phyloP scores from a whole-genome alignment of 2,888 invertebrate species.

The Ptychoptera contaminata region DNA sequence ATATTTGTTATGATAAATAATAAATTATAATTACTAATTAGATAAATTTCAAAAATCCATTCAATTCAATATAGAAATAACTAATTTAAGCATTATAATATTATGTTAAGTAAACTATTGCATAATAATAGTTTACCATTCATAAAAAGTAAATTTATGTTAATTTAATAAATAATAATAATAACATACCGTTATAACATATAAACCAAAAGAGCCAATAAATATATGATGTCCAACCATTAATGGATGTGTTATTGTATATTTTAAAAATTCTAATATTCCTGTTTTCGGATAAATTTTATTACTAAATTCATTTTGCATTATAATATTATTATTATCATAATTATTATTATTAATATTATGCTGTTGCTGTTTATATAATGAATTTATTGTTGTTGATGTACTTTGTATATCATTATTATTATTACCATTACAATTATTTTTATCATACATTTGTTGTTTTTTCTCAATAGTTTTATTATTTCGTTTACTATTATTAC shows the following conservation, averaged over 20 bases:
- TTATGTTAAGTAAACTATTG: too few species aligned
- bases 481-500: conserved; percentile 19
- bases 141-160: too few species aligned
- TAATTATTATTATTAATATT: neutral
- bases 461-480: too few species aligned
- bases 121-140: too few species aligned
- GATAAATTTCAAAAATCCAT: too few species aligned
- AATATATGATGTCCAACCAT: conserved; percentile 61
- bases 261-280: conserved; percentile 34
- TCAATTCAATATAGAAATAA: too few species aligned
- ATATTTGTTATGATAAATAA: too few species aligned
- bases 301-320: neutral
- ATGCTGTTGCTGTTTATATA: neutral
- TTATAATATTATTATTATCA: neutral
- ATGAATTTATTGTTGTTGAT: too few species aligned
- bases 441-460: neutral
- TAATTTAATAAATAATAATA: conserved; percentile 1
- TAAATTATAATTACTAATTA: too few species aligned
- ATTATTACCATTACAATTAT: too few species aligned
- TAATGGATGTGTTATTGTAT: conserved; percentile 46
- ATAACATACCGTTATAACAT: conserved; percentile 46
- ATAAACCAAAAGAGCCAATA: conserved; percentile 56
- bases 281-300: conserved; percentile 17
- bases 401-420: too few species aligned
- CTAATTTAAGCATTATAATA: too few species aligned